phyloP scores from a whole-genome alignment of 2,888 invertebrate species.

The Hydropsyche betteni region DNA sequence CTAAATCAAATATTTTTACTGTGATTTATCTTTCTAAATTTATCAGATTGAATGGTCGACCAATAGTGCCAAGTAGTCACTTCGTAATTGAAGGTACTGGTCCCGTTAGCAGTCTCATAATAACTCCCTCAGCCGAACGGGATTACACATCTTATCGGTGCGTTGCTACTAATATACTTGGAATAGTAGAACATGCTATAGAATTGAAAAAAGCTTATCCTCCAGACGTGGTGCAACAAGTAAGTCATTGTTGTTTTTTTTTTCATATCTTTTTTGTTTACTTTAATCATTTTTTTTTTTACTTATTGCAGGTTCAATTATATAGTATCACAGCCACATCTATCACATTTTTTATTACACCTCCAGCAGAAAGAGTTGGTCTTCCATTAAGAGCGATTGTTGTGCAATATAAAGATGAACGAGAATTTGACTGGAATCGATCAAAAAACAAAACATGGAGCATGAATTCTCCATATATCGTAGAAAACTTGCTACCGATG shows the following conservation, averaged over 20 bases:
- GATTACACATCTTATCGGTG: constrained; percentile 84
- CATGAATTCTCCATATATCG: constrained; percentile 79
- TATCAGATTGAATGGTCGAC: constrained; percentile 64
- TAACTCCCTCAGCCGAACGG: constrained; percentile 72
- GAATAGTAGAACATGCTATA: constrained; percentile 73
- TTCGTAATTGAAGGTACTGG: constrained; percentile 73
- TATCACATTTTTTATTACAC: constrained; percentile 68
- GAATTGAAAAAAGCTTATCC: constrained; percentile 77
- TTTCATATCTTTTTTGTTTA: not conserved
- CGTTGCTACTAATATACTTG: constrained; percentile 80
- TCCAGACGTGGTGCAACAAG: constrained; percentile 71
- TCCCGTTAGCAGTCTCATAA: constrained; percentile 75
- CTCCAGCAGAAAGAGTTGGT: constrained; percentile 78
- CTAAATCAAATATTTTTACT: not conserved
- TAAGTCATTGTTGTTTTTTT: constrained; percentile 52
- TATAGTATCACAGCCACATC: constrained; percentile 79
- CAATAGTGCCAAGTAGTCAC: constrained; percentile 63
- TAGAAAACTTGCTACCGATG: constrained; percentile 82
- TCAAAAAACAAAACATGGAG: constrained; percentile 82
- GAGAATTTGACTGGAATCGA: constrained; percentile 73
- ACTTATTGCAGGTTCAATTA: constrained; percentile 67
- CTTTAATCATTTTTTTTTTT: not conserved
- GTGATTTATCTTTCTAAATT: not conserved
- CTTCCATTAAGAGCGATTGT: constrained; percentile 78
- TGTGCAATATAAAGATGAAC: constrained; percentile 78